Evolutionary conservation across 2,113 vertebrate genomes (phyloP).

Genomic region (Centropristis striata): DNA sequence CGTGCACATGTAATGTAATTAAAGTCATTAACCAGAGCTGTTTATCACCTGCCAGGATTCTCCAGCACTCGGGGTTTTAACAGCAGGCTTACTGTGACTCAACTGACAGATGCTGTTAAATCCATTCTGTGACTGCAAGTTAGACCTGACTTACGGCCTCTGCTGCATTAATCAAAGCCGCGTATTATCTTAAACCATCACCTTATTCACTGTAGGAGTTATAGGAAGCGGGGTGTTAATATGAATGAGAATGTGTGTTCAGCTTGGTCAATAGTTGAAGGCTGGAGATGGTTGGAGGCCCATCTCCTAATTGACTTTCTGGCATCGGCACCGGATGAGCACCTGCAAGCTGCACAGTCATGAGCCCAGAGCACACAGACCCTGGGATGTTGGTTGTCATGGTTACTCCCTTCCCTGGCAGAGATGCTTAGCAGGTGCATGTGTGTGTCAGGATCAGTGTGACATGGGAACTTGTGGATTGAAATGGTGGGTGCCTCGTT

Average conservation of each 20-base stretch:
- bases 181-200: conserved; percentile 51
- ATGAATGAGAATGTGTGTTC: conserved; percentile 79
- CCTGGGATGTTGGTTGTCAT: conserved; percentile 83
- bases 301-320: conserved; percentile 84
- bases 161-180: conserved; percentile 48
- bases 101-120: conserved; percentile 54
- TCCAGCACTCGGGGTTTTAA: conserved; percentile 49
- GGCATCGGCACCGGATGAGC: conserved; percentile 83
- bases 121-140: conserved; percentile 38
- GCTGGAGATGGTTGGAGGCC: conserved; percentile 74
- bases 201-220: conserved; percentile 57
- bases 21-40: conserved; percentile 55
- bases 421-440: conserved; percentile 83
- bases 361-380: conserved; percentile 78
- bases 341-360: conserved; percentile 85
- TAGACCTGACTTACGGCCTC: conserved; percentile 34
- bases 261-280: conserved; percentile 78
- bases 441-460: conserved; percentile 78
- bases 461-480: conserved; percentile 82
- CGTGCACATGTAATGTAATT: conserved; percentile 45
- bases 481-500: conserved; percentile 77
- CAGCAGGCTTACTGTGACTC: conserved; percentile 55
- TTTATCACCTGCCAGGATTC: conserved; percentile 57
- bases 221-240: conserved; percentile 63
- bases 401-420: conserved; percentile 81